Base-by-base conservation (phyloP, 2,888 invertebrate species). In the Pharmacophagus antenor region DNA sequence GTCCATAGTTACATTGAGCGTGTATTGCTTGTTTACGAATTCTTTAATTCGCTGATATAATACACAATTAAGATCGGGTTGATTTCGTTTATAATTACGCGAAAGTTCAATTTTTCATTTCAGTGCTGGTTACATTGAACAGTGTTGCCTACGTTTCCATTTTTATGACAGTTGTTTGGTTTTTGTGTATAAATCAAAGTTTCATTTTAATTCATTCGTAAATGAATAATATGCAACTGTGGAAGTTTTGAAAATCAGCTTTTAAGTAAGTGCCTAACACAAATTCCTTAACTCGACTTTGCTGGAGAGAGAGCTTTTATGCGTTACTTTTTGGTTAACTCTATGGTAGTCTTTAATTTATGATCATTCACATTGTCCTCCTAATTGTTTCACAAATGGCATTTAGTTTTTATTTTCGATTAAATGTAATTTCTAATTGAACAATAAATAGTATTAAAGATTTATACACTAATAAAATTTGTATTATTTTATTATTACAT, bases 401-500 rank as follows among this genome's bases (percentile, higher is more conserved):
- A 70, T 74, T 74, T 76, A 70, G 51, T 20, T 56, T 47, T 18
- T 15, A 31, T 31, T 70, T 70, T 70, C 70, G 62, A 67, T 57
- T 52, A 66, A 64, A 67, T 70, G 68, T 70, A 70, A 70, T 81
- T 75, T 73, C 73, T 77, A 74, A 77, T 76, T 77, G 63, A 85
- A 82, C 79, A 83, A 83, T 81, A 77, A 42, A 83, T 85, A 85
- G 86, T 87, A 88, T 85, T 88, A 87, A 84, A 81, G 65, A 72
- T 82, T 80, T 77, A 75, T 78, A 74, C 71, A 61, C 61, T 56
- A 61, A 48, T 76, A 54, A n/a, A 23, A 62, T 65, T 71, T 71
- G 66, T 76, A 75, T 76, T 66, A 67, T 70, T 78, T 71, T 56
- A 42, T 60, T 25, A 17, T 12, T 20, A 15, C 21, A 10, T 18